Evolutionary conservation across 2,113 vertebrate genomes (phyloP).

Genomic region (Onychorhynchus coronatus): DNA sequence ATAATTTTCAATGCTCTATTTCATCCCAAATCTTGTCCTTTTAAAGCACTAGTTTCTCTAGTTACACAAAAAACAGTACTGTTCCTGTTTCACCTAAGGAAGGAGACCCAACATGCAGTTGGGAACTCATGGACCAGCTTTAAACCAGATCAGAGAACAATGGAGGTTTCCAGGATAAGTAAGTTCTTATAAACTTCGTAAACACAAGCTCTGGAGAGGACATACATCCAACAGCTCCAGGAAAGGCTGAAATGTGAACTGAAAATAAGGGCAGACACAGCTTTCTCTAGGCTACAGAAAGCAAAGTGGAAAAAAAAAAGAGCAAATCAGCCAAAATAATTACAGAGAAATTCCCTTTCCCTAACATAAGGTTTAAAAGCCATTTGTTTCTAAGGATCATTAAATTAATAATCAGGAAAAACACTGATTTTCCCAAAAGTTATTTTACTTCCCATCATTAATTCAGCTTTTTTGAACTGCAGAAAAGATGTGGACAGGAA

Average conservation of each 20-base stretch:
- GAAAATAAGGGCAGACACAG: not conserved
- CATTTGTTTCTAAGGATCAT: not conserved
- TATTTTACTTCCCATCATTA: not conserved
- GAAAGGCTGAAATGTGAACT: not conserved
- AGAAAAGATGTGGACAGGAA: not conserved
- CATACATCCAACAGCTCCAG: not conserved
- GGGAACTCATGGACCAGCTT: not conserved
- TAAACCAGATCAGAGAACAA: not conserved
- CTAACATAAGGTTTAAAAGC: not conserved
- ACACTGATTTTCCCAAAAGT: not conserved
- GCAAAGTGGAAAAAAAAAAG: not conserved
- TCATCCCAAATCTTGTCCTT: not conserved
- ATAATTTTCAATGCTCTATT: not conserved
- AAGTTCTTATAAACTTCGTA: not conserved
- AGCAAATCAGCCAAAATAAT: not conserved
- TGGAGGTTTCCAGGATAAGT: not conserved
- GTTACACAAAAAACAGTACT: not conserved
- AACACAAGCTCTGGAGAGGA: not conserved
- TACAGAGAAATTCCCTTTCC: not conserved
- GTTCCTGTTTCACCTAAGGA: not conserved
- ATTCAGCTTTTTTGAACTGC: not conserved
- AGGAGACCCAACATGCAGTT: not conserved
- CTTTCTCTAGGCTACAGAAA: not conserved
- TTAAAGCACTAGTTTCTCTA: not conserved
- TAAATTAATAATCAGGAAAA: slow-evolving; percentile 31